phyloP scores from a whole-genome alignment of 1,140 invertebrate genomes.

The Rhizoglyphus robini region DNA sequence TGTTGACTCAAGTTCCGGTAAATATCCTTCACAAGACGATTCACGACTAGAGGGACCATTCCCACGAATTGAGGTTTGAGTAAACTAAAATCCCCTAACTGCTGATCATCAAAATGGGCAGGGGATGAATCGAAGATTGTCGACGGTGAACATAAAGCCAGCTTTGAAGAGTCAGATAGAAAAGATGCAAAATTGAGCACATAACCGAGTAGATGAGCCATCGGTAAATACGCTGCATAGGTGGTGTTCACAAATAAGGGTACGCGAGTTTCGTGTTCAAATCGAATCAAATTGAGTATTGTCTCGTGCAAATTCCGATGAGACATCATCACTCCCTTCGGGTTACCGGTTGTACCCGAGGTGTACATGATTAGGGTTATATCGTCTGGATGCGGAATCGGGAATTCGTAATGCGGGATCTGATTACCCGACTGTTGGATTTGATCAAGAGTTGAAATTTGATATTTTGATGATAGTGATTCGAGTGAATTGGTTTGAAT shows the following conservation, averaged over 20 bases:
- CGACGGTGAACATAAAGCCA: slow-evolving; percentile 88
- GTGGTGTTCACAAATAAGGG: slow-evolving; percentile 30
- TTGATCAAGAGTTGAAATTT: too few species aligned
- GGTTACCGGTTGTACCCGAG: slow-evolving; percentile 29
- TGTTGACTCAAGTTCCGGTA: slow-evolving; percentile 35
- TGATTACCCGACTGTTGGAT: neutral
- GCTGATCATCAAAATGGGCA: slow-evolving; percentile 27
- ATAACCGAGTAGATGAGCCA: slow-evolving; percentile 94
- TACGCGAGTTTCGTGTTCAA: neutral
- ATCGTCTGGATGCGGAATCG: slow-evolving; percentile 26
- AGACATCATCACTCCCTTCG: slow-evolving; percentile 29
- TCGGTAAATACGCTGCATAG: slow-evolving; percentile 86
- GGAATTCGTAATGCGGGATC: neutral
- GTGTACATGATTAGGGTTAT: slow-evolving; percentile 32
- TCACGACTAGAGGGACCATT: slow-evolving; percentile 57
- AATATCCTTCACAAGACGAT: slow-evolving; percentile 35
- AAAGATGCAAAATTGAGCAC: slow-evolving; percentile 1
- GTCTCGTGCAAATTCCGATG: slow-evolving; percentile 38
- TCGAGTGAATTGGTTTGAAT: too few species aligned
- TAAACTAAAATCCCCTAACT: slow-evolving; percentile 27
- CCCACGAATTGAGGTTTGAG: slow-evolving; percentile 75
- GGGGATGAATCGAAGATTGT: slow-evolving; percentile 76
- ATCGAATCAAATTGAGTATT: slow-evolving; percentile 34
- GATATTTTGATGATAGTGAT: too few species aligned
- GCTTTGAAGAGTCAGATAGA: slow-evolving; percentile 52